Base-by-base conservation (phyloP, 2,888 invertebrate genomes). In the Ennomos erosarius region DNA sequence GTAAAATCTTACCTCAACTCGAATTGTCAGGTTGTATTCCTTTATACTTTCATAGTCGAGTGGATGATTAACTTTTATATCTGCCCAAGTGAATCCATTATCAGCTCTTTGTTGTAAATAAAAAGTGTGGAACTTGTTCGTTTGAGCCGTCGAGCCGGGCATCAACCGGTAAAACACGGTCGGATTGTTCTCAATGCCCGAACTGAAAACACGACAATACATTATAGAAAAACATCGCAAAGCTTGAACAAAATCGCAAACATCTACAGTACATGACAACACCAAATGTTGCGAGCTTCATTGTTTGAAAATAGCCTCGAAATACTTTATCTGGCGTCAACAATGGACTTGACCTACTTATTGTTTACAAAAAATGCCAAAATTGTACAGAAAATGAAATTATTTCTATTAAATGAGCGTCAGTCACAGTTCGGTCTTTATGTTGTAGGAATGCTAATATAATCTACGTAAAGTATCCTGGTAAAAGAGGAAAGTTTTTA, bases 41-140 rank as follows among this genome's bases (percentile, higher is more conserved):
- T 97, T 97, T 86, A 98, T 98, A 75, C 96, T 97, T 87, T 98
- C 98, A 83, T 97, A 98, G 93, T 98, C 98, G 79, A 98, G 91
- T 33, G 98, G 98, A 93, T 98, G 98, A 92, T 98, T 98, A 75
- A 98, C 98, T 93, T 98, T 98, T 87, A 98, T 97, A 84, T 98
- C 98, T 8, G 98, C 98, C 98, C 98, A 98, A 71, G 98, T 98
- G 82, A 96, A 96, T 65, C 97, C 97, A 84, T 97, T 97, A 81
- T 98, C 98, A 69, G 96, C 96, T 79, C 98, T 94, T 93, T 98
- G 98, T 95, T 98, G 98, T 73, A 98, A 94, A 90, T 98, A 98
- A 91, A 98, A 98, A 65, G 98, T 98, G 89, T 98, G 97, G 88
- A 96, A 96, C 91, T 98, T 98, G 93, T 98, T 98, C 74, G 98